Percentiles rank a stretch among this genome's conserved stretches.
Conservation (phyloP, 2,797 vertebrate genomes). For the Falco cherrug region DNA sequence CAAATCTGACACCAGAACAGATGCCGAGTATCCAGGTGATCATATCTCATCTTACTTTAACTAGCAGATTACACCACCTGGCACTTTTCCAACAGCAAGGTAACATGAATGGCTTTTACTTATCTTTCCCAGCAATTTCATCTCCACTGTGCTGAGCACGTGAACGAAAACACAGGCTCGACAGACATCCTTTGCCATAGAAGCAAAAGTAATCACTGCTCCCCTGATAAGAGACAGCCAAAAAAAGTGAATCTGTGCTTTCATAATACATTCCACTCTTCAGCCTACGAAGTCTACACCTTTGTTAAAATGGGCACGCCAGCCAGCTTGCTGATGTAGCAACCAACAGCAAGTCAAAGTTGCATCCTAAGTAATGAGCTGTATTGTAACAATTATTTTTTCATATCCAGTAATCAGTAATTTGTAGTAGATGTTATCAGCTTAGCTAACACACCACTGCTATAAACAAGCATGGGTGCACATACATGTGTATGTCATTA, state of each 20-base stretch:
- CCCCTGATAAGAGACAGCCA: background rate
- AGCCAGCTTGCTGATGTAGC: background rate
- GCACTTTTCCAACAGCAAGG: conserved; percentile 1
- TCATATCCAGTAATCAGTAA: background rate
- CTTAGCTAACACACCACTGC: background rate
- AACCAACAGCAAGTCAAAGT: background rate
- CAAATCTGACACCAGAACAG: background rate
- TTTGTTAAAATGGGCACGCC: background rate
- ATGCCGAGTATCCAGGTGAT: conserved; percentile 5
- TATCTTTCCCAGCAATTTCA: conserved; percentile 24
- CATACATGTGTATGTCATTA: background rate
- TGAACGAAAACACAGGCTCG: background rate
- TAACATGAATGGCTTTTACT: background rate
- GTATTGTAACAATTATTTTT: background rate
- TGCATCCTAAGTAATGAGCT: background rate
- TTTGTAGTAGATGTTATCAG: background rate
- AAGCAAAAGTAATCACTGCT: background rate
- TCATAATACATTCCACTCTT: background rate
- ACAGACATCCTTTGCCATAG: background rate
- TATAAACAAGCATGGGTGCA: background rate
- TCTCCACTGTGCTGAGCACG: background rate
- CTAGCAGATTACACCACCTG: background rate
- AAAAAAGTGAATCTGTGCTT: background rate
- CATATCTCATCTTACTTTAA: background rate
- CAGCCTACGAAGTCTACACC: background rate